These are phyloP conservation scores for Stenchaetothrips biformis DNA, from an alignment of 2,888 invertebrate species.

Conservation along the genomic window DNA sequence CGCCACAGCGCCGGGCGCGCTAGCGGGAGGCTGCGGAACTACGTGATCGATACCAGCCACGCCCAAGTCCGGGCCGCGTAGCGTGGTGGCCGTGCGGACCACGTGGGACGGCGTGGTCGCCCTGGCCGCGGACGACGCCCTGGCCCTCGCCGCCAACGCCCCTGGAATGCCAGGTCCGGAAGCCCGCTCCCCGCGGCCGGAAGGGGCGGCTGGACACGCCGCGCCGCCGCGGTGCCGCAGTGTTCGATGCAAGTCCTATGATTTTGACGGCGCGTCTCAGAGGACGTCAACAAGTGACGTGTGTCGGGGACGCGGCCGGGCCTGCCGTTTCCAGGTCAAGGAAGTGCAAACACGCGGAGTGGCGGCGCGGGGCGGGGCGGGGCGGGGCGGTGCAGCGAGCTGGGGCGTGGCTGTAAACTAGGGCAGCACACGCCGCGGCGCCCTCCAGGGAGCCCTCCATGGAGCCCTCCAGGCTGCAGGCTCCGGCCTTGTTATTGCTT, in stretches of 20 bases:
- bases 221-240: too few relatives aligned
- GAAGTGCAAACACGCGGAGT: not conserved
- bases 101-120: too few relatives aligned
- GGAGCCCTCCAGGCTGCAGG: not conserved
- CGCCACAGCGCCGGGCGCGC: not conserved
- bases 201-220: too few relatives aligned
- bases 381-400: not conserved
- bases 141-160: too few relatives aligned
- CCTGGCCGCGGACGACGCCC: too few relatives aligned
- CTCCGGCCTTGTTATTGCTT: constrained; percentile 2
- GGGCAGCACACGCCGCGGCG: not conserved
- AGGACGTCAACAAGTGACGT: too few relatives aligned
- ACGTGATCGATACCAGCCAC: constrained; percentile 32
- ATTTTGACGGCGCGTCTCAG: too few relatives aligned
- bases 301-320: too few relatives aligned
- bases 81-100: too few relatives aligned
- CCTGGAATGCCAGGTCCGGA: too few relatives aligned
- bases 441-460: not conserved
- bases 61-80: not conserved
- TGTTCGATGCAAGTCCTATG: too few relatives aligned
- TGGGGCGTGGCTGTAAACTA: not conserved
- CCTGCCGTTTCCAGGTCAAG: not conserved
- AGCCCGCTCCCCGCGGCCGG: too few relatives aligned
- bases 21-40: constrained; percentile 33
- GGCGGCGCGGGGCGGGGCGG: not conserved